Evolutionary conservation across 2,113 vertebrate genomes (phyloP).

Genomic region (Ovis aries): ARS-UI_Ramb_v3.0 NC_056058.1:12624001-12624500

Average conservation of each 20-base stretch:
- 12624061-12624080: not conserved
- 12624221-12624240: not conserved
- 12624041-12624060: not conserved
- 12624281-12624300: not conserved
- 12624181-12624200: not conserved
- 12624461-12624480: not conserved
- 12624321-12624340: too few species aligned
- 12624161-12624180: not conserved
- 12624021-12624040: not conserved
- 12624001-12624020: not conserved
- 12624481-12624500: not conserved
- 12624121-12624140: not conserved
- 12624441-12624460: not conserved
- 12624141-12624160: not conserved
- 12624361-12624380: not conserved
- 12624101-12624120: not conserved
- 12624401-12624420: not conserved
- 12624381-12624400: not conserved
- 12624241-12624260: not conserved
- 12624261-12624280: not conserved
- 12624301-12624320: too few species aligned
- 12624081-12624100: not conserved
- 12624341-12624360: not conserved
- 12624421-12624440: not conserved
- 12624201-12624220: not conserved